Evolutionary conservation across 1,140 invertebrate genomes (phyloP), one percentile per base, ranked within the genome.

Genomic region (Drosophila novamexicana): DNA sequence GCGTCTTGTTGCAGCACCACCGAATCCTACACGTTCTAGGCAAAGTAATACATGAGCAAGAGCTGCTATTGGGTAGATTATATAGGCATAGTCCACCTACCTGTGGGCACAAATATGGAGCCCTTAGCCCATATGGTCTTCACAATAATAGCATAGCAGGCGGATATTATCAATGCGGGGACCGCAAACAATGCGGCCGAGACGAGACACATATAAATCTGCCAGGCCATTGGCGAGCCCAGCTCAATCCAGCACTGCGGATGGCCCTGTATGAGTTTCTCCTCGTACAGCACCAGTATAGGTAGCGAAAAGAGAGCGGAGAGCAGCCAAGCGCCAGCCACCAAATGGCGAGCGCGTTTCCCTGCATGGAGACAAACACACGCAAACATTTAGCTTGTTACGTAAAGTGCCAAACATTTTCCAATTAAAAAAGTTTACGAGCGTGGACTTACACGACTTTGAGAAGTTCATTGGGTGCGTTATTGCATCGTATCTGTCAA

Each of bases 391-490:
- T 22, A 8, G 4, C 49, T 6, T 63, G 32, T 42, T 73, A 59
- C 32, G 56, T 12, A 47, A 56, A 56, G 65, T 62, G 65, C 40
- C 57, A 67, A 79, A 67, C 39, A 68, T 84, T 88, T 89, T 63
- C 47, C 80, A 88, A 88, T 88, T 89, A 89, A 64, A 77, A 83
- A 86, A 86, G 73, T 88, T 86, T 89, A 32, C 34, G 47, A 7
- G 10, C 29, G 34, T 68, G 18, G 91, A 97, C 97, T 97, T 94
- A 98, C 97, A 98, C 84, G 97, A 97, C 90, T 96, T 96, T 22
- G 96, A 97, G 93, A 98, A 98, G 93, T 98, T 98, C 96, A 99
- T 97, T 1, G 98, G 98, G 93, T 97, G 95, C 7, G 97, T 98
- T 84, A 99, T 98, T 75, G 98, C 98, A 90, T 98, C 97, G 85